A percentile compares a stretch with the other conserved stretches of the same genome.
Evolutionary conservation across 2,113 vertebrate genomes (phyloP).

Genomic region (Pampusana beccarii): DNA sequence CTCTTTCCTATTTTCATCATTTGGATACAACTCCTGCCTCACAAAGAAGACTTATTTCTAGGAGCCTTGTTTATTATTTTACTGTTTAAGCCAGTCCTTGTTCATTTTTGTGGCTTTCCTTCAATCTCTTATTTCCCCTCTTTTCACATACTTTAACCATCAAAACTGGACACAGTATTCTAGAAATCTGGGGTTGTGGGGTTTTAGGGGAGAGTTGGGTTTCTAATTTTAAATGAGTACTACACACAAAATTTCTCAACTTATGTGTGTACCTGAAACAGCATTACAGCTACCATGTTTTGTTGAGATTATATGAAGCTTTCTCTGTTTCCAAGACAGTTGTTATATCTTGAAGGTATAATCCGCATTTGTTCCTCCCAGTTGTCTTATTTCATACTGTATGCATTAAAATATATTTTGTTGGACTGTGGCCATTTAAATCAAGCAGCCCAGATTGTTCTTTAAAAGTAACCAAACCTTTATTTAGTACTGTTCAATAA

Average conservation of each 20-base stretch:
- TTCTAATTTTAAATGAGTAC: not conserved
- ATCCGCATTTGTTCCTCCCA: constrained; percentile 16
- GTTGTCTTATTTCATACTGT: constrained; percentile 27
- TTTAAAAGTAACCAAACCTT: not conserved
- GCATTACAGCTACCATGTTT: not conserved
- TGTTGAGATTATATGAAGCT: not conserved
- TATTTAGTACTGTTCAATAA: not conserved
- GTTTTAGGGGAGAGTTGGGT: rapidly evolving
- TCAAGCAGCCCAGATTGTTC: not conserved
- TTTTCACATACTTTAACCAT: not conserved
- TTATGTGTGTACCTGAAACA: not conserved
- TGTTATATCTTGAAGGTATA: not conserved
- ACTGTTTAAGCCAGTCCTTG: not conserved
- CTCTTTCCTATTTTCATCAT: constrained; percentile 13
- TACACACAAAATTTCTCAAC: not conserved
- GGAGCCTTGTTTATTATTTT: constrained; percentile 48
- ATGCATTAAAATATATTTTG: constrained; percentile 1
- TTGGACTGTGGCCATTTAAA: constrained; percentile 10
- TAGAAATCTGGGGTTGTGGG: not conserved
- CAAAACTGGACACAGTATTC: not conserved
- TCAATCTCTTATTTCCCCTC: not conserved
- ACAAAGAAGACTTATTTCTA: constrained; percentile 50
- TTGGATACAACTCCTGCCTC: constrained; percentile 21
- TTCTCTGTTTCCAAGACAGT: not conserved
- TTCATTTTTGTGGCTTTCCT: constrained; percentile 23